Evolutionary conservation across 2,888 invertebrate species (phyloP), one percentile per base, ranked within the genome.

Genomic region (Patella depressa): DNA sequence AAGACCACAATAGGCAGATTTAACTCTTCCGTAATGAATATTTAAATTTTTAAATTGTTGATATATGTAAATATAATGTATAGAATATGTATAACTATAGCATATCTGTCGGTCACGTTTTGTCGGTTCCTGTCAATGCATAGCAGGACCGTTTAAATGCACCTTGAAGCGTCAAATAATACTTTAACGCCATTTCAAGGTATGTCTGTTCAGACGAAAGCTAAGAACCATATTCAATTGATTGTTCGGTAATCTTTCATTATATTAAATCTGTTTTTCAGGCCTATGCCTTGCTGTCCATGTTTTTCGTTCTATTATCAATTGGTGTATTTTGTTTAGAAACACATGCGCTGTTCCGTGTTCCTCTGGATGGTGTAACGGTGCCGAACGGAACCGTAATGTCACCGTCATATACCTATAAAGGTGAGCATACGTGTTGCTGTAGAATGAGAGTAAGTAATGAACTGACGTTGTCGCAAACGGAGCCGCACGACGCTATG

Each of bases 311-410:
- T 29, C 82, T 87, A 17, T 75, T 90, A 75, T 90, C 90, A 15
- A 91, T 91, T 74, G 87, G 83, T 11, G 86, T 88, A 34, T 91
- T 91, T 83, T 88, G 89, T 71, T 83, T 90, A 77, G 91, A 91
- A 80, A 90, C 90, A 0, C 90, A 90, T 82, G 78, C 82, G 34
- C 79, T 85, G 82, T 90, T 90, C 84, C 87, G 89, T 5, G 85
- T 90, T 74, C 83, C 87, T 1, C 81, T 84, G 11, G 81, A 82
- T 3, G 85, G 84, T 34, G 82, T 82, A 34, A 83, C 78, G 29
- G 70, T 55, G 24, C n/a, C 74, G n/a, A 78, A 75, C 54, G 53
- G 24, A 65, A 81, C 78, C 3, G 69, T 29, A 59, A 19, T 45
- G 7, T 29, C 14, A 12, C 19, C 70, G 14, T 53, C 34, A 53